Base-by-base conservation (phyloP, 2,113 vertebrate genomes). In the Tachysurus fulvidraco region DNA sequence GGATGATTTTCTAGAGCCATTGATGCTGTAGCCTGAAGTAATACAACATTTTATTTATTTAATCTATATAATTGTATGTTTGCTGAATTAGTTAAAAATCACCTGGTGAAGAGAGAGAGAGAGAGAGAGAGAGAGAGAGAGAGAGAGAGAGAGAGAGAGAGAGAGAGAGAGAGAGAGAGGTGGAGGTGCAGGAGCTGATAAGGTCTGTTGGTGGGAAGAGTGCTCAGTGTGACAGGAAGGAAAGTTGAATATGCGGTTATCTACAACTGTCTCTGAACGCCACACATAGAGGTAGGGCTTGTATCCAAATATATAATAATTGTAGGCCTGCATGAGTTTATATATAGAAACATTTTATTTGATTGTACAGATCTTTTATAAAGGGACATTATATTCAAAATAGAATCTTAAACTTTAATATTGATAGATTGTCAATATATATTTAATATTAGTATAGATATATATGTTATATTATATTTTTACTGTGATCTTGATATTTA, bases 251-350 rank as follows among this genome's bases (percentile, higher is more conserved):
- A 77, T 88, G 64, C 25, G 4, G 25, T 30, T 28, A 65, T 14
- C 69, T 78, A 77, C 73, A 80, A 21, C 73, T 9, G 52, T 30
- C 64, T 64, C 69, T 69, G 21, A 74, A 41, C 41, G 65, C 74
- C 19, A 50, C 65, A 67, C 7, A 83, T 65, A 88, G 65, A 91
- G 91, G 92, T 93, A 85, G 91, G 89, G 19, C 8, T 60, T 28
- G 3, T 13, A 52, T n/a, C 3, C n/a, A 52, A 77, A 76, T 76
- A 16, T 23, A 50, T 50, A 12, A 25, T 76, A 50, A 50, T 23
- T 52, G 9, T 52, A 46, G 69, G 41, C 21, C 25, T 13, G n/a
- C 62, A n/a, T n/a, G 62, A 28, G 62, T 64, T n/a, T 11, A 64
- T n/a, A n/a, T 64, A 0, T 64, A 13, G 25, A 28, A 64, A n/a